Percentiles rank a stretch among this genome's conserved stretches.
These are phyloP conservation scores for Rhopalosiphum padi DNA, from an alignment of 1,140 invertebrate species.

Conservation along the genomic window DNA sequence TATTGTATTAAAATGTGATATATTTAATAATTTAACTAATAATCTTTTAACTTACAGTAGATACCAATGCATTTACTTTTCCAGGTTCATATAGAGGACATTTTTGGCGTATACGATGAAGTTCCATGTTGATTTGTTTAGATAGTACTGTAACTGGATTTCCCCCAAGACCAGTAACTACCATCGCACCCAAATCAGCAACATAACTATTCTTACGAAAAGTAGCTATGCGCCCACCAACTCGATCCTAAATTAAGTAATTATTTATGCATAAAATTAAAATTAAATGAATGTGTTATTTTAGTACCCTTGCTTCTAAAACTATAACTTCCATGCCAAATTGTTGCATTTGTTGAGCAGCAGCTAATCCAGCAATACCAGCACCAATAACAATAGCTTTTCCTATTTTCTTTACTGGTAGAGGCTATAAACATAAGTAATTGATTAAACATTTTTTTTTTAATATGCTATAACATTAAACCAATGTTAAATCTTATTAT, in stretches of 20 bases:
- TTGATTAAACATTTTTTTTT: not conserved
- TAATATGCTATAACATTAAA: not conserved
- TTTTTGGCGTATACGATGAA: constrained; percentile 94
- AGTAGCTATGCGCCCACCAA: constrained; percentile 95
- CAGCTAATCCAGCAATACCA: constrained; percentile 91
- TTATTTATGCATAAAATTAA: constrained; percentile 54
- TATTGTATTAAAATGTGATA: constrained; percentile 48
- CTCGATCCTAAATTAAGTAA: constrained; percentile 74
- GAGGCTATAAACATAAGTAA: constrained; percentile 64
- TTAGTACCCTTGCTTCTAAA: constrained; percentile 83
- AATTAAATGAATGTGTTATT: constrained; percentile 22
- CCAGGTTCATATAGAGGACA: constrained; percentile 96
- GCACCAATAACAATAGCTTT: constrained; percentile 96
- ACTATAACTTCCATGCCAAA: constrained; percentile 97
- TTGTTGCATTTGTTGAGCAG: constrained; percentile 91
- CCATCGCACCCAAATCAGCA: constrained; percentile 92
- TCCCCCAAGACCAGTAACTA: constrained; percentile 87
- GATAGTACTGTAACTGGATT: constrained; percentile 96
- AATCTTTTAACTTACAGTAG: constrained; percentile 26
- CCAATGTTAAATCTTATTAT: not conserved
- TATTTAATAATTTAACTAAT: not conserved
- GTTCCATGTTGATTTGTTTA: constrained; percentile 96
- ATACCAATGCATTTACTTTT: constrained; percentile 46
- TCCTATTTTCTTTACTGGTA: constrained; percentile 79
- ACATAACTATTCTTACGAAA: constrained; percentile 94